Evolutionary conservation across 2,113 vertebrate genomes (phyloP), one percentile per base, ranked within the genome.

Genomic region (Chunga burmeisteri): DNA sequence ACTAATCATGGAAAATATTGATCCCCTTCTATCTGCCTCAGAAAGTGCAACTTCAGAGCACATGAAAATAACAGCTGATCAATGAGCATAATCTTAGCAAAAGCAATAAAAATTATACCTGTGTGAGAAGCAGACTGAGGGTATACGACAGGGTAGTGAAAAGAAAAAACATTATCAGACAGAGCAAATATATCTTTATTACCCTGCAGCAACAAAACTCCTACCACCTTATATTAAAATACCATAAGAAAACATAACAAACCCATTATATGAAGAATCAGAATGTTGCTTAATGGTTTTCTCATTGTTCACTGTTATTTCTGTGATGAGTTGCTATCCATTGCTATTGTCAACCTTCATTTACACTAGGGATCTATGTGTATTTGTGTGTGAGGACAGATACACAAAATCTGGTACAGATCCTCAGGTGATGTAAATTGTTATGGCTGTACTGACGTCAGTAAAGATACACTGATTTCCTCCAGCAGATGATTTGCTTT

Each of bases 391-490:
- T 77, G 42, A 93, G 53, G 53, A 44, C 62, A 91, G 65, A 66
- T 8, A 27, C 13, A 58, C 77, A 61, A 58, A 87, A 85, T 74
- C 73, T 89, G 88, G 61, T 68, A 30, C 70, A 91, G 93, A 87
- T 94, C 73, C 91, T 94, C 81, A 91, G 91, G 49, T 96, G 84
- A 94, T 82, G 83, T 58, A 94, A 93, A 92, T 62, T 94, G 81
- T 74, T 83, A 34, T 52, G 62, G 70, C 86, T 93, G 49, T 79
- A 26, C 19, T 94, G 91, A 91, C n/a, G 20, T 96, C 97, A 92
- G 70, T 49, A 38, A 59, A 68, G 80, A 95, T 29, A 67, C 67
- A 20, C 27, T 58, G 80, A 67, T 91, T 86, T 96, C 61, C 70
- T 93, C 61, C 83, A 94, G 95, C 91, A 89, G 73, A 72, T 5